These are phyloP conservation scores for Paguma larvata DNA, from an alignment of 2,797 vertebrate species.

Conservation along the genomic window DNA sequence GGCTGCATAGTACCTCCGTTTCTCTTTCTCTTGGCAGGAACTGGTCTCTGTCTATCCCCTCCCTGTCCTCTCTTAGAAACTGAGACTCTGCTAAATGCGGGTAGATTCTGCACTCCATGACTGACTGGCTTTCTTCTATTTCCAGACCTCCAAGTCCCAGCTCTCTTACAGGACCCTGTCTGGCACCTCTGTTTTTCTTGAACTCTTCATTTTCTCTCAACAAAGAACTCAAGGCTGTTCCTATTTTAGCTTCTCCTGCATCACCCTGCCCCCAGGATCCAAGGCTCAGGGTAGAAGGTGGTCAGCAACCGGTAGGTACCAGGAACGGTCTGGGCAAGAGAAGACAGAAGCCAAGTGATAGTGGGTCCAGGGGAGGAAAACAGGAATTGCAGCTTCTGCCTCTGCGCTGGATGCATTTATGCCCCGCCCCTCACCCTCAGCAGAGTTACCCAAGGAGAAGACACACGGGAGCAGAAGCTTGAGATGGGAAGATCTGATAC, in stretches of 20 bases:
- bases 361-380: rapidly evolving
- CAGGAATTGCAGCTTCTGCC: background rate
- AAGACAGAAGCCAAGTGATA: background rate
- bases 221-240: background rate
- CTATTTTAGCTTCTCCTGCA: background rate
- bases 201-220: background rate
- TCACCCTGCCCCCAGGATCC: rapidly evolving
- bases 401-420: too few species aligned
- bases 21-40: background rate
- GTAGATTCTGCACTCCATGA: background rate
- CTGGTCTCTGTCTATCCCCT: rapidly evolving
- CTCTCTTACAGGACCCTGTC: rapidly evolving
- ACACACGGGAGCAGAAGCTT: background rate
- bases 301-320: background rate
- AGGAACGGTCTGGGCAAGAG: background rate
- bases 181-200: background rate
- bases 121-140: background rate
- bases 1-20: rapidly evolving
- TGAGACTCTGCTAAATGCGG: background rate
- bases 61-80: background rate
- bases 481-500: background rate
- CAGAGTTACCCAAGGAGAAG: background rate
- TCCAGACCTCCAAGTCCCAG: background rate
- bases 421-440: too few species aligned
- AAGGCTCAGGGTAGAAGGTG: background rate